These are phyloP conservation scores for Cheilosia pagana DNA, from an alignment of 2,888 invertebrate genomes.

Conservation along the genomic window DNA sequence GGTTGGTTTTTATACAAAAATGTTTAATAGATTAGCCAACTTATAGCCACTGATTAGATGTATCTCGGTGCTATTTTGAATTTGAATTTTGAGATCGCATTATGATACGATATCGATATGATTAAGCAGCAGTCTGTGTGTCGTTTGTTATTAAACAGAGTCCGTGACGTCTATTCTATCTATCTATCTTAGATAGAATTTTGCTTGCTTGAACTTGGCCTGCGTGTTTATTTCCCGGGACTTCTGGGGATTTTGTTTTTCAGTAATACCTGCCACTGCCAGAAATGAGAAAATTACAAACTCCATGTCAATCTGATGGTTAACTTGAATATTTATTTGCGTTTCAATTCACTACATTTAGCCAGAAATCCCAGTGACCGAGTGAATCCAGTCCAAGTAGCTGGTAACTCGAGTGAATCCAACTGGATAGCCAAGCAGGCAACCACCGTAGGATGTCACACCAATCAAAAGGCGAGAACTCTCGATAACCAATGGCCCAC, in stretches of 20 bases:
- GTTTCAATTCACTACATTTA: neutral
- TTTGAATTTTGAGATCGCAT: neutral
- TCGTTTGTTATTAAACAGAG: no score
- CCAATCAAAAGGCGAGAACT: slow-evolving; percentile 80
- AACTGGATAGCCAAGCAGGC: slow-evolving; percentile 79
- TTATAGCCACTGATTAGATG: neutral
- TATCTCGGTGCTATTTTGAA: neutral
- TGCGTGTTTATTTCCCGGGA: no score
- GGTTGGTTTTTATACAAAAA: slow-evolving; percentile 28
- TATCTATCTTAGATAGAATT: no score
- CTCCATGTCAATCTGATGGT: no score
- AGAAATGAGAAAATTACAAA: no score
- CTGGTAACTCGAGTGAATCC: slow-evolving; percentile 81
- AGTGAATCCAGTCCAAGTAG: slow-evolving; percentile 81
- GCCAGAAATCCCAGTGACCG: slow-evolving; percentile 21
- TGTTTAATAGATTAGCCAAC: neutral
- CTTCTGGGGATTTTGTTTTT: no score
- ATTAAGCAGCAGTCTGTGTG: no score
- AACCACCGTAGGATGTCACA: slow-evolving; percentile 81
- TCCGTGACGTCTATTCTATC: no score
- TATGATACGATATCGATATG: neutral
- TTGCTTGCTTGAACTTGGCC: no score
- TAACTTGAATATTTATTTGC: no score
- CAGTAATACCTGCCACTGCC: no score
- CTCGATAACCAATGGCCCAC: slow-evolving; percentile 81